Base-by-base conservation (phyloP, 2,797 vertebrate species). In the Spondyliosoma cantharus region DNA sequence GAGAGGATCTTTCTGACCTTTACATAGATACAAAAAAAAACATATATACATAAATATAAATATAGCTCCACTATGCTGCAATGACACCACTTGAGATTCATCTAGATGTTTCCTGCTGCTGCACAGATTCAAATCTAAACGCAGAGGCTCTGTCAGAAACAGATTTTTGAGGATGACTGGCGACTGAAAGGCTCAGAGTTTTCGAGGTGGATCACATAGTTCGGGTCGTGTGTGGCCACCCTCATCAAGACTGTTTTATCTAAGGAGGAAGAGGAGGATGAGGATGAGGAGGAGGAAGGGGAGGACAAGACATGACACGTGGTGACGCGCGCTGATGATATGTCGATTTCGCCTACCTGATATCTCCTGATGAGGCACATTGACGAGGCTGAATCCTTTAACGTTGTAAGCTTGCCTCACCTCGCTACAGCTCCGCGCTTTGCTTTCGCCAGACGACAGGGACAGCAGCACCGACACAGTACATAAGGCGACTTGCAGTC, bases 301-400 rank as follows among this genome's bases (percentile, higher is more conserved):
- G 32, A 9, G 32, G 32, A 53, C 53, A 14, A 29, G 48, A 42
- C 45, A 24, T 56, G 74, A 43, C 88, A 90, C 70, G 85, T 90
- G 87, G 70, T n/a, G 71, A 54, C 11, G 29, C 22, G 75, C 43
- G 24, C 48, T 7, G 78, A 22, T 71, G 74, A 58, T 63, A 7
- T 45, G 69, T 64, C 52, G 24, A 7, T 46, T 32, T 71, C 73
- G 16, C 93, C 83, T 87, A 98, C 97, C 97, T 97, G 97, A 95
- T 93, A 98, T 96, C 91, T 98, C 97, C 93, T 98, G 97, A 90
- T 95, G 97, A 89, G 97, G 97, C 63, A 95, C 95, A 94, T 95
- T 95, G 94, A 92, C 93, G 90, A 96, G 92, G 94, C 96, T 97
- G 96, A 97, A 97, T 88, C 97, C 97, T 92, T 97, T 97, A 57